Percentiles rank a stretch among this genome's conserved stretches.
phyloP scores from a whole-genome alignment of 2,113 vertebrate species.

The Penelope pileata region DNA sequence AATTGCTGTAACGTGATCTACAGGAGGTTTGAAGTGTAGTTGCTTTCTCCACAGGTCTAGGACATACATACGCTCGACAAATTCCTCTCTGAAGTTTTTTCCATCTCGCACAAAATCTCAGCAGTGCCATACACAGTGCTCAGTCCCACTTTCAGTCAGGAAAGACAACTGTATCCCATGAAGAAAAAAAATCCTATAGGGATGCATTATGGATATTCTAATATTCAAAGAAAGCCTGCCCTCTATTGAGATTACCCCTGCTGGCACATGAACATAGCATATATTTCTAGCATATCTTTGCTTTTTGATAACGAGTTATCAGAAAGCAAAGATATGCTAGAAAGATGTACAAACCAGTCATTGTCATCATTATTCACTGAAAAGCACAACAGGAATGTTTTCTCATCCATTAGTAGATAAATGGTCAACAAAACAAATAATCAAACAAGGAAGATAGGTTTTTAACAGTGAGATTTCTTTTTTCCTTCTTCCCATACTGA shows the following conservation, averaged over 20 bases:
- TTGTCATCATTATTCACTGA: background rate
- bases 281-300: no score
- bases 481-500: background rate
- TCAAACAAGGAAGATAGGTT: background rate
- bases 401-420: background rate
- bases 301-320: no score
- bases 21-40: background rate
- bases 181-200: background rate
- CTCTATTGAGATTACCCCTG: background rate
- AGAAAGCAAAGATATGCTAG: background rate
- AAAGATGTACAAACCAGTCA: background rate
- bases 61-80: no score
- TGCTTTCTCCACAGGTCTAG: background rate
- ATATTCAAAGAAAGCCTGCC: background rate
- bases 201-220: no score
- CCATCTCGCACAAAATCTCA: background rate
- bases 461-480: background rate
- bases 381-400: background rate
- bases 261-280: background rate
- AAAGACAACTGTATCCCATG: background rate
- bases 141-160: background rate
- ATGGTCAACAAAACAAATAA: background rate
- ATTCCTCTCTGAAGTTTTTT: background rate
- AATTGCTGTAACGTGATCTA: background rate
- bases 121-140: background rate